Evolutionary conservation across 2,888 invertebrate genomes (phyloP).

Genomic region (Platerodrilus igneus): DNA sequence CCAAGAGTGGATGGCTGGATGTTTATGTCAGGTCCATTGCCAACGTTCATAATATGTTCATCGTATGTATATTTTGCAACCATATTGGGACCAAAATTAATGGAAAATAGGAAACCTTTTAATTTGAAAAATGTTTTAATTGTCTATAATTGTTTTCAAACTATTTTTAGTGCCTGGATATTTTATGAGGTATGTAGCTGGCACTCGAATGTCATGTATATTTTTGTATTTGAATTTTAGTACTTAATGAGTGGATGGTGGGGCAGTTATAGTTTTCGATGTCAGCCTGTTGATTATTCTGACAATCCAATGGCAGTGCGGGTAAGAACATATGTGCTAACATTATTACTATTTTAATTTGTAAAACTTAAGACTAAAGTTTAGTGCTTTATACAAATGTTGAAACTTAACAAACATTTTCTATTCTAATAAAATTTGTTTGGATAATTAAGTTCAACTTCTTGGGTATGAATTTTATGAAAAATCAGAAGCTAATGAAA

Average conservation of each 20-base stretch:
- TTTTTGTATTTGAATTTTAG: constrained; percentile 42
- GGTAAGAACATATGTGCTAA: constrained; percentile 52
- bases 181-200: constrained; percentile 66
- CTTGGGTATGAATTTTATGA: too few relatives aligned
- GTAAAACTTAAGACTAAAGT: too few relatives aligned
- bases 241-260: constrained; percentile 61
- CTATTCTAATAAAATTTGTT: too few relatives aligned
- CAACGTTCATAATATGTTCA: constrained; percentile 84
- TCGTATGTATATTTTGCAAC: constrained; percentile 83
- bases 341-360: too few relatives aligned
- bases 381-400: too few relatives aligned
- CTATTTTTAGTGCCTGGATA: constrained; percentile 86
- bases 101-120: constrained; percentile 88
- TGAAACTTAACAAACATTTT: too few relatives aligned
- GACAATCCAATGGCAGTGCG: constrained; percentile 61
- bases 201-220: background rate
- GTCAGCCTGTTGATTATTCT: constrained; percentile 80
- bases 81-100: constrained; percentile 77
- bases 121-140: constrained; percentile 75
- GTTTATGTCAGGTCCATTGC: constrained; percentile 90
- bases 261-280: constrained; percentile 67
- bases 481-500: too few relatives aligned
- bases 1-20: constrained; percentile 86
- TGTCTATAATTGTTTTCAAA: constrained; percentile 85
- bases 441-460: too few relatives aligned